Base-by-base conservation (phyloP, 2,888 invertebrate genomes). In the Amphipyra berbera region DNA sequence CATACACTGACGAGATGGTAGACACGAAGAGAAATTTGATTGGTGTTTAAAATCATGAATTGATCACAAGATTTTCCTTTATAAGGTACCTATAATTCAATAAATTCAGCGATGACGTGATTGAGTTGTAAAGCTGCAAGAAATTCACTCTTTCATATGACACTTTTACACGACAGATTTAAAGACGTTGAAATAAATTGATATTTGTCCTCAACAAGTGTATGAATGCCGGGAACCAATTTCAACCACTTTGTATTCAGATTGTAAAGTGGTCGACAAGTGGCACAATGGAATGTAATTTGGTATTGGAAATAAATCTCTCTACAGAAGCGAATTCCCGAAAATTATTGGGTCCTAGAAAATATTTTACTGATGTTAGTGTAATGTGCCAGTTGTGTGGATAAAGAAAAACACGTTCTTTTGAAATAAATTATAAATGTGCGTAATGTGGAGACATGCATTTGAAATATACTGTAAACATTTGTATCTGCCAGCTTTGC, bases 181-280 rank as follows among this genome's bases (percentile, higher is more conserved):
- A 71, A 61, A 66, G 65, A 75, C 52, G 57, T 45, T 70, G 71
- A 79, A 81, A 77, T 78, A 81, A 85, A 87, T 85, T 86, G 82
- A 84, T 85, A 77, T 78, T 83, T 76, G 76, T 76, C 77, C 76
- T 77, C 68, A 48, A 68, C 76, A 73, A 78, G 69, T 73, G 79
- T 73, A 77, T 71, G 79, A 82, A 77, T 76, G 84, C 68, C 61
- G 70, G 74, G 65, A 77, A 76, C 73, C 86, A 87, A 90, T 89
- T 78, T 82, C 74, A 81, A 63, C 81, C 87, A 89, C 83, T 89
- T 88, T 84, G 84, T 82, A 87, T 84, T 85, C 84, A 75, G 74
- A 82, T 82, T 82, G 81, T 81, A 72, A 80, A 80, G 67, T 77
- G 79, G 61, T 65, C 70, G 69, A 70, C 79, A 72, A 82, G 68